Conservation (phyloP, 2,113 vertebrate species). For the Varanus salvator region DNA sequence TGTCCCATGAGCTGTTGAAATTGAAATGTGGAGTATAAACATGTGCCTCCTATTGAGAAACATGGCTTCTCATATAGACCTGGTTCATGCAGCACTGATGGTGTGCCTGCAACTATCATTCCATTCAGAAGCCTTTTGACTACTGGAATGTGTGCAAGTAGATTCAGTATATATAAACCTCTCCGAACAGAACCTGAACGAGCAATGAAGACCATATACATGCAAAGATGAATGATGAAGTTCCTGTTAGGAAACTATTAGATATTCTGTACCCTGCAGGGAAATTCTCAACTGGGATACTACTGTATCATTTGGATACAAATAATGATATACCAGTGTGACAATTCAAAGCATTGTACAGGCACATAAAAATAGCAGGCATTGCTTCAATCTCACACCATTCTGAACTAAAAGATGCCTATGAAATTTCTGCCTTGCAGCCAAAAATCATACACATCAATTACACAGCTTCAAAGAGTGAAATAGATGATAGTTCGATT, state of each 20-base stretch:
- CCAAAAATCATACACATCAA: background rate
- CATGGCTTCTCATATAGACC: background rate
- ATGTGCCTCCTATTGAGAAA: background rate
- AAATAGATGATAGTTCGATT: background rate
- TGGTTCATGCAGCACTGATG: background rate
- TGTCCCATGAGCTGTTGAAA: background rate
- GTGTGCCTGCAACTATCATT: background rate
- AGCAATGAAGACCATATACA: background rate
- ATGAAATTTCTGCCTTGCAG: background rate
- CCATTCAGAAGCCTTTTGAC: background rate
- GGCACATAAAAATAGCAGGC: background rate
- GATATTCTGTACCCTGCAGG: background rate
- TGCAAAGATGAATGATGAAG: background rate
- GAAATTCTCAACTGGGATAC: background rate
- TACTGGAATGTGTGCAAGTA: background rate
- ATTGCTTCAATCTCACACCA: background rate
- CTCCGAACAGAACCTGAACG: background rate
- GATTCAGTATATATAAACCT: background rate
- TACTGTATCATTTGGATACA: background rate
- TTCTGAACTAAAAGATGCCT: background rate
- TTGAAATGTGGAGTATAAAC: background rate
- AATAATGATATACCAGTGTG: background rate
- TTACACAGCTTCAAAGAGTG: too few relatives aligned
- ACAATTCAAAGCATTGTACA: background rate
- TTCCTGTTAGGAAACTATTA: background rate